A percentile compares a stretch with the other conserved stretches of the same genome.
Evolutionary conservation across 1,140 invertebrate genomes (phyloP).

Genomic region (Druon quercuslanigerum): DNA sequence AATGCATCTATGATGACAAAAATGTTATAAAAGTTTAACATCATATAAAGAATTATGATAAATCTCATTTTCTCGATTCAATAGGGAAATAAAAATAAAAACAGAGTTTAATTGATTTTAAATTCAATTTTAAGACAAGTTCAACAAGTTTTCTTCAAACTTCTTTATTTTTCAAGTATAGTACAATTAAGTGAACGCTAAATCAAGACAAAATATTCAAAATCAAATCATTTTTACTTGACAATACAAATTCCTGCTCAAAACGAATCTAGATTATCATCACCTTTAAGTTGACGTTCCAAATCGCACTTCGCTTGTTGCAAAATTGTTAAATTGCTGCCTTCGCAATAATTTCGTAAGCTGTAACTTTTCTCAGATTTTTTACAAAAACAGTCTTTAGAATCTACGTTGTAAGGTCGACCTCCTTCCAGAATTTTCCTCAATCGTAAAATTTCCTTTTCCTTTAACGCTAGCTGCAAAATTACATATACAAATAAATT

Average conservation of each 20-base stretch:
- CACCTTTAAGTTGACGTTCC: slow-evolving; percentile 78
- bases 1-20: slow-evolving; percentile 73
- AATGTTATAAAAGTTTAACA: slow-evolving; percentile 30
- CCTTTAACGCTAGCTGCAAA: slow-evolving; percentile 67
- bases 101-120: no score
- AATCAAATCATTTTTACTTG: no score
- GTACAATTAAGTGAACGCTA: no score
- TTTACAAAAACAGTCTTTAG: slow-evolving; percentile 77
- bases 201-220: no score
- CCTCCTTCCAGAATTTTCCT: slow-evolving; percentile 80
- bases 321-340: slow-evolving; percentile 75
- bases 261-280: slow-evolving; percentile 4
- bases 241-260: no score
- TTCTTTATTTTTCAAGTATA: no score
- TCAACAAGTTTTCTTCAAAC: no score
- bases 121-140: no score
- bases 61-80: no score
- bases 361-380: slow-evolving; percentile 67
- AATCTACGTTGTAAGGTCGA: slow-evolving; percentile 75
- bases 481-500: not conserved
- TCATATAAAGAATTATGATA: not conserved
- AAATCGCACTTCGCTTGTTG: slow-evolving; percentile 76
- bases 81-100: no score
- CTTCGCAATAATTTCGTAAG: slow-evolving; percentile 52
- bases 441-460: slow-evolving; percentile 80